phyloP scores from a whole-genome alignment of 2,113 vertebrate genomes.

The Campylomormyrus numenius region DNA sequence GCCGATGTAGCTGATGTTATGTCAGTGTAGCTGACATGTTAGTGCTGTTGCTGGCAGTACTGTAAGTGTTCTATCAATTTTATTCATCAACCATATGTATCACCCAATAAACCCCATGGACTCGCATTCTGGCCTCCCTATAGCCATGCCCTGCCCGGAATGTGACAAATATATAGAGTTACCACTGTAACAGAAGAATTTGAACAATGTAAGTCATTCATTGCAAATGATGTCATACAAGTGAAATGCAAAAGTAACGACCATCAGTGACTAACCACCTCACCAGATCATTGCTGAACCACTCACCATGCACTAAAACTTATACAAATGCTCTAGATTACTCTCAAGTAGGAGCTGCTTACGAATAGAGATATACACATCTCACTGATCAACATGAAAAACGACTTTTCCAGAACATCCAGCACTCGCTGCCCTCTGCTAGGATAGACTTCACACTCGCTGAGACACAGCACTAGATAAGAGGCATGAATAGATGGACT shows the following conservation, averaged over 20 bases:
- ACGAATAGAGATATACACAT: not conserved
- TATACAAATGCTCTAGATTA: not conserved
- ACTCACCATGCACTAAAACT: not conserved
- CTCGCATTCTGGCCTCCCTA: not conserved
- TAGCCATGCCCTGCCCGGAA: not conserved
- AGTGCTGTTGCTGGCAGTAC: not conserved
- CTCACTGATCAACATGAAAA: not conserved
- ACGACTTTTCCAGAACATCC: not conserved
- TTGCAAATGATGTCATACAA: not conserved
- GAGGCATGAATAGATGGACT: not conserved
- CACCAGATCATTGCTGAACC: not conserved
- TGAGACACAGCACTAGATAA: not conserved
- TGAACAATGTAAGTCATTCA: not conserved
- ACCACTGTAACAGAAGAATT: not conserved
- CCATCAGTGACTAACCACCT: not conserved
- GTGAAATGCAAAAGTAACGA: not conserved
- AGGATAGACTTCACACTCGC: not conserved
- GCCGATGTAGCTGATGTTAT: not conserved
- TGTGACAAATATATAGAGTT: not conserved
- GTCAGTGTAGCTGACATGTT: not conserved
- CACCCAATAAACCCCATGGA: not conserved
- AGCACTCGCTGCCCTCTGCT: not conserved
- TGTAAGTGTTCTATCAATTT: not conserved
- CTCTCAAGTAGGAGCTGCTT: not conserved
- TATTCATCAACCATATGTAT: not conserved